Evolutionary conservation across 2,888 invertebrate genomes (phyloP), one percentile per base, ranked within the genome.

Genomic region (Rhagonycha fulva): DNA sequence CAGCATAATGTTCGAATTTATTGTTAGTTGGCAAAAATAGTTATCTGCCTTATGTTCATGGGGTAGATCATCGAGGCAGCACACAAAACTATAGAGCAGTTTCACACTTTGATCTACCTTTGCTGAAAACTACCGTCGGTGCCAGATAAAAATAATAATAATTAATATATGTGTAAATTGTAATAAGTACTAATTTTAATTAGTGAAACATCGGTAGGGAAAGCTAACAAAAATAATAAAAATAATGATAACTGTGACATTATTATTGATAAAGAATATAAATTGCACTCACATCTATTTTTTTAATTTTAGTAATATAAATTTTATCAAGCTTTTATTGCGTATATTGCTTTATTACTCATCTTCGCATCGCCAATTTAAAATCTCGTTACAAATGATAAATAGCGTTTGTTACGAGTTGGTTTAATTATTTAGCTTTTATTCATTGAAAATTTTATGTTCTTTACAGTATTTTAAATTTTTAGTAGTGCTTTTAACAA

Each of bases 281-380:
- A n/a, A 12, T 32, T 32, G 32, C 32, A 5, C n/a, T 32, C n/a
- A 3, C 12, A 12, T n/a, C n/a, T 32, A 12, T n/a, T 32, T 12
- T 32, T 32, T 12, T 12, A 12, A 32, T n/a, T 32, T 32, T 32
- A n/a, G 32, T 5, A 12, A 9, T 32, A 32, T 32, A 32, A 32
- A 66, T 71, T 66, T 32, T 60, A 68, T 72, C 60, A 61, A 61
- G 61, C 68, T 72, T 72, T 72, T 68, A 32, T 32, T 32, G 32
- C 32, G 32, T 32, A n/a, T 32, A 32, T 32, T 61, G 72, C 72
- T 60, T 68, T 72, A 72, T 62, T 67, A 61, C 72, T 60, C 67
- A 72, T 67, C 67, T 61, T 67, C 47, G 61, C 68, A 62, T 72
- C 72, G 66, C 61, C 72, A 72, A 67, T 72, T 72, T 72, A 68